phyloP scores from a whole-genome alignment of 2,888 invertebrate genomes.

The Baccha elongata region DNA sequence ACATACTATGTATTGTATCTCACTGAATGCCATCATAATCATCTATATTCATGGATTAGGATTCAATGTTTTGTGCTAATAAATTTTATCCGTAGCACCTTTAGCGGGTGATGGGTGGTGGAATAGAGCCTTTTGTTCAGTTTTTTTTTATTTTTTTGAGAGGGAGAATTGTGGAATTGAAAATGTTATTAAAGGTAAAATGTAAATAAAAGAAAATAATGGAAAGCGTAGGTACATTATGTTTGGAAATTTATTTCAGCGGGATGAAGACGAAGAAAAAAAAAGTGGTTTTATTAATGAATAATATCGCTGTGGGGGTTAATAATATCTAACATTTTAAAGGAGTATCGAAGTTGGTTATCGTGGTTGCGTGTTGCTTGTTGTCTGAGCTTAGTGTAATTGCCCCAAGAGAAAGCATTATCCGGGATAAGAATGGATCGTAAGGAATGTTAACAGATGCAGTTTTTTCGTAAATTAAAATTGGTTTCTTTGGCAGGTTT shows the following conservation, averaged over 20 bases:
- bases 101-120: conserved; percentile 25
- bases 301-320: conserved; percentile 69
- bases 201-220: conserved; percentile 66
- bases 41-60: conserved; percentile 83
- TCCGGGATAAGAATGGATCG: conserved; percentile 14
- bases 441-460: conserved; percentile 50
- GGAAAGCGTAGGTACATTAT: conserved; percentile 69
- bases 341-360: conserved; percentile 40
- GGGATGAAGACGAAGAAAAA: conserved; percentile 29
- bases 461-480: conserved; percentile 8
- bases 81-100: conserved; percentile 68
- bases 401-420: conserved; percentile 40
- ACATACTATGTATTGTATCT: conserved; percentile 14
- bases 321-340: conserved; percentile 63
- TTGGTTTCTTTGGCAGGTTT: no score
- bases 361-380: conserved; percentile 32
- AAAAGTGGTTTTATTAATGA: conserved; percentile 70
- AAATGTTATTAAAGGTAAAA: conserved; percentile 72
- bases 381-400: conserved; percentile 49
- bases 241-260: conserved; percentile 67
- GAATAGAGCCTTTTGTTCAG: conserved; percentile 2
- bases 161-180: conserved; percentile 58
- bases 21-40: conserved; percentile 79
- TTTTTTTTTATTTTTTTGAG: not conserved
- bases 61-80: conserved; percentile 80